Conservation (phyloP, 2,113 vertebrate genomes). For the Burhinus bistriatus region DNA sequence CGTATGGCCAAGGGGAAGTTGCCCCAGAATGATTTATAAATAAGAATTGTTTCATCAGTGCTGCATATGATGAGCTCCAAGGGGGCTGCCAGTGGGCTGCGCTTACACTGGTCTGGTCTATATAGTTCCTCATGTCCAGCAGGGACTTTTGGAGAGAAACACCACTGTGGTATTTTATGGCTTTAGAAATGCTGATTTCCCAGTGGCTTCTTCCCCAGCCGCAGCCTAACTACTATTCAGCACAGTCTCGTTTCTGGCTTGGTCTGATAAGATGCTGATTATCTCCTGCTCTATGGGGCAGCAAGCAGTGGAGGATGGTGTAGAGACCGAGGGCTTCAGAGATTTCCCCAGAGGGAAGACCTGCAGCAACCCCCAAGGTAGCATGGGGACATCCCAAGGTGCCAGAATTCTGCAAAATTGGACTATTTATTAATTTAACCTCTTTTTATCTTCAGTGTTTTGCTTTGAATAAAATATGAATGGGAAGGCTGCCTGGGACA, state of each 20-base stretch:
- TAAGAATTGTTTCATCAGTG: not conserved
- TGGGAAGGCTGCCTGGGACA: not conserved
- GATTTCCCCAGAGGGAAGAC: not conserved
- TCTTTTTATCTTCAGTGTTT: not conserved
- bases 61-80: not conserved
- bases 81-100: not conserved
- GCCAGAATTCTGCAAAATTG: not conserved
- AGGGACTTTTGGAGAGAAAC: not conserved
- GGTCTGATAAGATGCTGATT: not conserved
- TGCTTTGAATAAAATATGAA: not conserved
- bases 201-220: not conserved
- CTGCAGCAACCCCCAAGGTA: not conserved
- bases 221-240: not conserved
- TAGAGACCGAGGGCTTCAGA: not conserved
- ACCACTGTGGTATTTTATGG: not conserved
- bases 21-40: not conserved
- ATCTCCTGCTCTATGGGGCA: not conserved
- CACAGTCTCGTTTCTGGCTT: not conserved
- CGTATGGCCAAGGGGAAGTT: not conserved
- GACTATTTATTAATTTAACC: not conserved
- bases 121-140: not conserved
- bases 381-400: accelerated
- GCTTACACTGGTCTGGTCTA: not conserved
- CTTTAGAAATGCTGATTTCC: not conserved
- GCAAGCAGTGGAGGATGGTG: not conserved